Conservation (phyloP, 1,140 invertebrate species). For the Macrobrachium nipponense region DNA sequence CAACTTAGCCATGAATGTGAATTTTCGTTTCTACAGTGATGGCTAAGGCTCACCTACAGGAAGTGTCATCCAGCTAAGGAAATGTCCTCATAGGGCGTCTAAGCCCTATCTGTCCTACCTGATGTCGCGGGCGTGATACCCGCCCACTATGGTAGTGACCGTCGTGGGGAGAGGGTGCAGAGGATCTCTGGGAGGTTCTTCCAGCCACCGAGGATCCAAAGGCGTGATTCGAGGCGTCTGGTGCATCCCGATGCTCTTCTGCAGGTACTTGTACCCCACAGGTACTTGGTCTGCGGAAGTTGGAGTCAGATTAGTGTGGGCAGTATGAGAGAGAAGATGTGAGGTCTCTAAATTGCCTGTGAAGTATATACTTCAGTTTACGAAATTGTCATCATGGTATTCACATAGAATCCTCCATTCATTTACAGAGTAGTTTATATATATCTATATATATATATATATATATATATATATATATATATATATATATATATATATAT, state of each 20-base stretch:
- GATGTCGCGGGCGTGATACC: constrained; percentile 28
- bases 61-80: too few relatives aligned
- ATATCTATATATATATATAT: constrained; percentile 37
- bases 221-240: not conserved
- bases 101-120: not conserved
- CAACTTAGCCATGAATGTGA: too few relatives aligned
- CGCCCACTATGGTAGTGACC: constrained; percentile 41
- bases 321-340: too few relatives aligned
- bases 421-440: constrained; percentile 6
- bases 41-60: too few relatives aligned
- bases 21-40: too few relatives aligned
- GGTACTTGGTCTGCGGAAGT: constrained; percentile 23
- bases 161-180: constrained; percentile 42
- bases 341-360: too few relatives aligned
- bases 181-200: constrained; percentile 34
- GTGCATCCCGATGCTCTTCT: constrained; percentile 4
- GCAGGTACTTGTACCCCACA: constrained; percentile 39
- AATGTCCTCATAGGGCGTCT: too few relatives aligned
- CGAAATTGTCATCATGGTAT: not conserved
- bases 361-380: too few relatives aligned
- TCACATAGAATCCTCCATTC: too few relatives aligned
- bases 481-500: too few relatives aligned
- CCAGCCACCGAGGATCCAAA: constrained; percentile 46
- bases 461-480: not conserved
- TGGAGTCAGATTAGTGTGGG: not conserved